Evolutionary conservation across 92 coral and sea anemone species (phyloP), one percentile per base, ranked within the genome.

Genomic region (Porites rus): DNA sequence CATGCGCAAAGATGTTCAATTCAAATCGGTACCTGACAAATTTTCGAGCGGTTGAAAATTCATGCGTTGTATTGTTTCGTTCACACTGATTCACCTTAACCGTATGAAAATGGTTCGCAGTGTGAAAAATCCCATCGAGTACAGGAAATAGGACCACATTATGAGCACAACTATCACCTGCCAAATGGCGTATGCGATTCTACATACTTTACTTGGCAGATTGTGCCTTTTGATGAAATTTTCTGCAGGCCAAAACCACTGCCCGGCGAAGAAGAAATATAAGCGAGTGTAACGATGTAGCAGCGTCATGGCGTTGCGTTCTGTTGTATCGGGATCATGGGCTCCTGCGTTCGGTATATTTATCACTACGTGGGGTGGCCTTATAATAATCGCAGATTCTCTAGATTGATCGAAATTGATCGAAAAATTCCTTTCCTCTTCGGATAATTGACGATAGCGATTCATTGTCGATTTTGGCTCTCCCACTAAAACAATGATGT

Each of bases 91-190:
- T 28, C 31, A 28, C 31, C 31, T 28, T 28, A 28, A 0, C 2
- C 31, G 31, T 28, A 28, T 28, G 46, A 38, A 38, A 38, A 38
- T 38, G n/a, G n/a, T 25, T 25, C 85, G 77, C 74, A 50, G 5
- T 12, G n/a, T 10, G 1, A 70, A 10, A 60, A 86, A 62, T 8
- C 90, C 90, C 90, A 86, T 86, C 54, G 90, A 74, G 78, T 86
- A 86, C 2, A 54, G 50, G 18, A 86, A 86, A 52, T 69, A 86
- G 52, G 50, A 72, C 90, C 90, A 86, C 85, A 86, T 86, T 14
- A 86, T 10, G 10, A 24, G 17, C 50, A 53, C 61, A 7, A 86
- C 85, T 0, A 6, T 10, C 18, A 17, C 16, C 58, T 86, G 90
- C 79, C 78, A 86, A 12, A 79, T 52, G 14, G 79, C 20, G 56